Conservation (phyloP, 2,888 invertebrate species). For the Melangyna quadrimaculata region DNA sequence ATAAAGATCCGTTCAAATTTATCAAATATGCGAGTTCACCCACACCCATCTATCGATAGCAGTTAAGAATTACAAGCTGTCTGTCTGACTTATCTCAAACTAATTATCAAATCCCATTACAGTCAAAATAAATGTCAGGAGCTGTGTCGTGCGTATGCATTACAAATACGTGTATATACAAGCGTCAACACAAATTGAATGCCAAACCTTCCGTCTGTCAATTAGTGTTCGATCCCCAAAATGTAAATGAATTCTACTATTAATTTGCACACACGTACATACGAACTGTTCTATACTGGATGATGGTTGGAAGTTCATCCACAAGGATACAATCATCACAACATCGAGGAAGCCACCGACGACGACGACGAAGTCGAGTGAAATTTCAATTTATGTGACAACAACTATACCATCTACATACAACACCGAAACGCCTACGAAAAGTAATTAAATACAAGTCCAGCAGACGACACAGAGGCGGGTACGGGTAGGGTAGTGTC, state of each 20-base stretch:
- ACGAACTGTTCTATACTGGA: background rate
- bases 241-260: slow-evolving; percentile 44
- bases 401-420: background rate
- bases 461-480: slow-evolving; percentile 51
- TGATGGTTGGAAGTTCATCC: background rate
- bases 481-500: slow-evolving; percentile 12
- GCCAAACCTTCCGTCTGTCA: slow-evolving; percentile 58
- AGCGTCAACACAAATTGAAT: slow-evolving; percentile 64
- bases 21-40: background rate
- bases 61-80: background rate
- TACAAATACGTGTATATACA: slow-evolving; percentile 30
- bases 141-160: background rate
- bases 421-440: slow-evolving; percentile 31
- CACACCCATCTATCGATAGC: background rate
- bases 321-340: slow-evolving; percentile 26
- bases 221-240: slow-evolving; percentile 44
- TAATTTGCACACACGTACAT: slow-evolving; percentile 37
- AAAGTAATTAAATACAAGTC: slow-evolving; percentile 66
- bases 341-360: background rate
- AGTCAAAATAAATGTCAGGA: slow-evolving; percentile 33
- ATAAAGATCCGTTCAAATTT: background rate
- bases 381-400: slow-evolving; percentile 36
- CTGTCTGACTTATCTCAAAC: slow-evolving; percentile 27
- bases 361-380: background rate
- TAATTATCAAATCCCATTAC: slow-evolving; percentile 51